A percentile compares a stretch with the other conserved stretches of the same genome.
These are phyloP conservation scores for Chaetodon trifascialis DNA, from an alignment of 2,113 vertebrate species.

Conservation along the genomic window DNA sequence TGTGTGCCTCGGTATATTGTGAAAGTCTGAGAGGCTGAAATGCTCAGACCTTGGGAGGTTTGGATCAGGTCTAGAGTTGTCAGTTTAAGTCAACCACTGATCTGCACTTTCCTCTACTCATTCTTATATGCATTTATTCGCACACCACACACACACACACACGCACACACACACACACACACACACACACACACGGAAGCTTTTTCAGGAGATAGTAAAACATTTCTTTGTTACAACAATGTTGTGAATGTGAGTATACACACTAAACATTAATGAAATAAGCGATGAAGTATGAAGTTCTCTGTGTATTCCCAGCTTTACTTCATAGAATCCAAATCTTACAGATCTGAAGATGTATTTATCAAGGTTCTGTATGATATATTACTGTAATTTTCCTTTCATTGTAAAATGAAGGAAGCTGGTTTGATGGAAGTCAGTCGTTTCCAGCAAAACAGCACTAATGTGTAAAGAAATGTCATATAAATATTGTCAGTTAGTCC, in stretches of 20 bases:
- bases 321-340: not conserved
- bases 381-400: not conserved
- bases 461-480: conserved; percentile 5
- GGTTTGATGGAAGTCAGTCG: conserved; percentile 3
- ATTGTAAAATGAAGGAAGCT: not conserved
- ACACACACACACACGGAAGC: not conserved
- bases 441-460: not conserved
- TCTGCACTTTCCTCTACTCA: not conserved
- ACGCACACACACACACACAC: too few relatives aligned
- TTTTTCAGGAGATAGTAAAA: not conserved
- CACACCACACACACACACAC: too few relatives aligned
- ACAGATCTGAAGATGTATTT: not conserved
- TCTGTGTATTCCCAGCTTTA: not conserved
- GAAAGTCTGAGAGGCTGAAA: too few relatives aligned
- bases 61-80: not conserved
- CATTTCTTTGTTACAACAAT: not conserved
- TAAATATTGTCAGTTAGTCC: conserved; percentile 28
- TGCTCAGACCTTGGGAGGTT: not conserved
- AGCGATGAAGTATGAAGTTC: not conserved
- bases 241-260: not conserved
- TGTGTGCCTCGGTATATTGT: too few relatives aligned
- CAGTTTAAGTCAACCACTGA: not conserved
- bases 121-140: not conserved
- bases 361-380: conserved; percentile 4
- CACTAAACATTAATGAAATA: not conserved